Evolutionary conservation across 2,113 vertebrate genomes (phyloP), one percentile per base, ranked within the genome.

Genomic region (Tor tambroides): DNA sequence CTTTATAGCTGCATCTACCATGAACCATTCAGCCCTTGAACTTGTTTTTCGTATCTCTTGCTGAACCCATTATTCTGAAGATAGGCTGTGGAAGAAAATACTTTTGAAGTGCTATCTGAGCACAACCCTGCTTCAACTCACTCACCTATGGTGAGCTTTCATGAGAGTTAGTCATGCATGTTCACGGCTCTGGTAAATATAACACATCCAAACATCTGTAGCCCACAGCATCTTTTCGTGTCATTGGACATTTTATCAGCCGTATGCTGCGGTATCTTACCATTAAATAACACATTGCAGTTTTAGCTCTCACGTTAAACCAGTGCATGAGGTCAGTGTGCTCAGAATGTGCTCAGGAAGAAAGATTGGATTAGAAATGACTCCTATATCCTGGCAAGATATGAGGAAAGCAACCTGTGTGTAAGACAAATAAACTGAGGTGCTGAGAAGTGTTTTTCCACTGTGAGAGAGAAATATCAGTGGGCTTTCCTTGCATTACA

Each of bases 351-450:
- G n/a, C 59, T 32, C 61, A 35, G 76, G 71, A 35, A 43, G 56
- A 81, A 21, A 30, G 56, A 87, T 84, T 65, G 41, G 32, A 49
- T 72, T 41, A 49, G 28, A 56, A 76, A 56, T 83, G 87, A 90
- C 71, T 75, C 71, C 59, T 89, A 10, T 38, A n/a, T 67, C 82
- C 81, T 65, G 28, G 65, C 86, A 87, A 11, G 14, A 79, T 80
- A 83, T 92, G 86, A 59, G 86, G 86, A 87, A 87, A 82, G 82
- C 79, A 85, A 85, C 91, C 88, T 89, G 91, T 92, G 85, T 90
- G 92, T 89, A 93, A 92, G 89, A 85, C 54, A 46, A 71, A 67
- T 72, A 59, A 56, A 41, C 17, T 12, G 75, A 85, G 28, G 21
- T 56, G 46, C 9, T 41, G 77, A 56, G 54, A 81, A 86, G 43